Conservation (phyloP, 2,797 vertebrate species). For the Urosaurus nigricauda region DNA sequence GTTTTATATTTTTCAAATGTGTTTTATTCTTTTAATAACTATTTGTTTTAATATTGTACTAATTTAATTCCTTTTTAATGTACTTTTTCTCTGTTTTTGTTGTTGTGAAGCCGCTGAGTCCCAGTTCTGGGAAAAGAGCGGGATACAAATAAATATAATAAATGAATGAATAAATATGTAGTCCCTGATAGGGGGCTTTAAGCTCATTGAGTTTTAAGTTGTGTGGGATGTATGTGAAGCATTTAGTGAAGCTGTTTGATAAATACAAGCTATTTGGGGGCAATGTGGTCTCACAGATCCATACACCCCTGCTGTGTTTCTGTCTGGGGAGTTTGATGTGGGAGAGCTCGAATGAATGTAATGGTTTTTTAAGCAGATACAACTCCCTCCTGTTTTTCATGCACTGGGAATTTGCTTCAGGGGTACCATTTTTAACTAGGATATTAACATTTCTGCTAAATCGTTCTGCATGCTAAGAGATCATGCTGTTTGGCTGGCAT, state of each 20-base stretch:
- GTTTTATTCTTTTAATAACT: no score
- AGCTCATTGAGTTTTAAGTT: background rate
- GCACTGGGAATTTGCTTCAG: background rate
- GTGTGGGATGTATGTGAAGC: background rate
- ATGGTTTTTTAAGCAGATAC: background rate
- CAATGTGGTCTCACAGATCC: background rate
- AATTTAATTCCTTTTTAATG: no score
- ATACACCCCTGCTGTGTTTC: background rate
- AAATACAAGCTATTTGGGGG: background rate
- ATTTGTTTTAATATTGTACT: no score
- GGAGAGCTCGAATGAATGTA: background rate
- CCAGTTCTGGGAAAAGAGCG: no score
- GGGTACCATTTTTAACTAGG: background rate
- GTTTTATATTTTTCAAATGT: no score
- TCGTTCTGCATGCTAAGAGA: background rate
- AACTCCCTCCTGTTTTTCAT: background rate
- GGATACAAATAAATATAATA: no score
- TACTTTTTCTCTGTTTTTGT: no score
- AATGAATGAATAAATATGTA: no score
- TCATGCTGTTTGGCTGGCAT: slow-evolving; percentile 12
- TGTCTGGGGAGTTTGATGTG: background rate
- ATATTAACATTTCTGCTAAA: slow-evolving; percentile 33
- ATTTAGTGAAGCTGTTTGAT: background rate
- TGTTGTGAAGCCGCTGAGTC: no score
- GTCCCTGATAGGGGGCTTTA: background rate